Base-by-base conservation (phyloP, 2,888 invertebrate genomes). In the Euplagia quadripunctaria region DNA sequence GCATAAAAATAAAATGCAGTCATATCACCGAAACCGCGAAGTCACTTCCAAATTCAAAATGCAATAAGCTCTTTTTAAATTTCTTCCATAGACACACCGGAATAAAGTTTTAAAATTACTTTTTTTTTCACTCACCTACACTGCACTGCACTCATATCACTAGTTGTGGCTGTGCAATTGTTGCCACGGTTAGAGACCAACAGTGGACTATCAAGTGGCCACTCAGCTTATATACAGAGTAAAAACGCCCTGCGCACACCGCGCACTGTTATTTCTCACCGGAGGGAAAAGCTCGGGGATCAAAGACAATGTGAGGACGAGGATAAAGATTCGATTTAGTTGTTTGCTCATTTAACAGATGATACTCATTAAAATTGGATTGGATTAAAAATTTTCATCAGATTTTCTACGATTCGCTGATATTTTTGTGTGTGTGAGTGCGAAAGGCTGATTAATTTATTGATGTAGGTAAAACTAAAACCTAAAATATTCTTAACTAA, bases 101-200 rank as follows among this genome's bases (percentile, higher is more conserved):
- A 64, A 64, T 31, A 68, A 16, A 61, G 31, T 31, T 43, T 66
- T 64, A 49, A 58, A 70, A 67, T 49, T 41, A 41, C 46, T 41
- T 31, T 64, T 51, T 58, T 52, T 68, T 16, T 16, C 73, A 85
- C 84, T 83, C 74, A 84, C 84, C 84, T 82, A 73, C 83, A 82
- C 63, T 76, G 68, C 17, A 84, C 77, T 51, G 74, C 70, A 74
- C 70, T 68, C 85, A 85, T 85, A 42, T 75, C 79, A 79, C 78
- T 75, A 58, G 77, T 64, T 61, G 55, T 68, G 49, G 61, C 20
- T 58, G 65, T 41, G 49, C 58, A 68, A 63, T 43, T 66, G 46
- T 64, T 16, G 42, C 12, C 69, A 61, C 77, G 65, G 61, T 43
- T 51, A 70, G 70, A 31, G 52, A 42, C 63, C 76, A 75, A 84